A percentile compares a stretch with the other conserved stretches of the same genome.
phyloP scores from a whole-genome alignment of 2,113 vertebrate genomes.

The Mastomys natalensis region DNA sequence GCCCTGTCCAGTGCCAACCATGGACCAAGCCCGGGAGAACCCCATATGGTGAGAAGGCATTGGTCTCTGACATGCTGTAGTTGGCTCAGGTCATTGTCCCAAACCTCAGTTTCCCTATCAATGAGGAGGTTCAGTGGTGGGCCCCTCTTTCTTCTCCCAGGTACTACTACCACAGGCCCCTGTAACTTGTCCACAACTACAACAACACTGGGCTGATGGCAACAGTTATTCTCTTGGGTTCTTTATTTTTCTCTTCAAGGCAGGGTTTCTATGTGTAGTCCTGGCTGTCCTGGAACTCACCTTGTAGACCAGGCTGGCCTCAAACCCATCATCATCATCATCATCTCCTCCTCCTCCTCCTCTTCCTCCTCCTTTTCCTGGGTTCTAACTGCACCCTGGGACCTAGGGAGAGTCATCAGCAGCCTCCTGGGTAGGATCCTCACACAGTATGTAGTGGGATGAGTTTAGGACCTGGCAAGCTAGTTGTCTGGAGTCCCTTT shows the following conservation, averaged over 20 bases:
- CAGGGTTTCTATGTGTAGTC: neutral
- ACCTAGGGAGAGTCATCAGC: neutral
- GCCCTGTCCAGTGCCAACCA: neutral
- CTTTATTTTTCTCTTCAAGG: neutral
- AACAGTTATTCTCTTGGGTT: neutral
- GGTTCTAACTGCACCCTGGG: neutral
- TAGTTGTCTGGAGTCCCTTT: neutral
- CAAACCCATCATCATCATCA: neutral
- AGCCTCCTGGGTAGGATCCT: neutral
- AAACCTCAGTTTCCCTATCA: neutral
- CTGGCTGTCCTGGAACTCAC: neutral
- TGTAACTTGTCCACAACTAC: neutral
- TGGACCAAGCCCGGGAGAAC: neutral
- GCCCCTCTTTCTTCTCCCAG: neutral
- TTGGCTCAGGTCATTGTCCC: neutral
- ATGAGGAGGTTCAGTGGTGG: neutral
- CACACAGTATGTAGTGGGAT: neutral
- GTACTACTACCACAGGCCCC: neutral
- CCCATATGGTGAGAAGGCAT: neutral
- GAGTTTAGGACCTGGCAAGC: neutral
- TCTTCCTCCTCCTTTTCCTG: neutral
- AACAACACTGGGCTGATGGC: neutral
- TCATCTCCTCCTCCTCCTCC: no score
- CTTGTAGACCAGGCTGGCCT: neutral
- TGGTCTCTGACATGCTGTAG: neutral